Evolutionary conservation across 2,113 vertebrate genomes (phyloP).

Genomic region (Callipepla squamata): DNA sequence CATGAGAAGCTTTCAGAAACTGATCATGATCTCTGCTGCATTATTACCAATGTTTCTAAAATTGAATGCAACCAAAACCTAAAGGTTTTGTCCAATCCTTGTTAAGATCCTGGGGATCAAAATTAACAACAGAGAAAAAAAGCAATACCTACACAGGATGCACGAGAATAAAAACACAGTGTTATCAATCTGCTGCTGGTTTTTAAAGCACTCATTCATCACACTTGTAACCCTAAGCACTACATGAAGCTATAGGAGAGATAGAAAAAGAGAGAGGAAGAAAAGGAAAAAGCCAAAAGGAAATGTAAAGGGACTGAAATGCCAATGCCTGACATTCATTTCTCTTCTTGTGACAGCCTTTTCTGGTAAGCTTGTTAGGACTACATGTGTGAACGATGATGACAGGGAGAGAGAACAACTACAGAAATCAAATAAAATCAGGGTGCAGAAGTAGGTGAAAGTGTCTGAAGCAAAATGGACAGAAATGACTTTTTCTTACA

Average conservation of each 20-base stretch:
- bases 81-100: neutral
- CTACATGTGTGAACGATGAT: neutral
- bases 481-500: neutral
- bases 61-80: neutral
- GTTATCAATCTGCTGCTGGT: neutral
- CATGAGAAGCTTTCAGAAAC: neutral
- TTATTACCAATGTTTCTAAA: neutral
- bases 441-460: neutral
- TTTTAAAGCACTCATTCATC: constrained; percentile 3
- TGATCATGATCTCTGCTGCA: neutral
- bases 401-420: neutral
- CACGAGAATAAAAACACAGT: neutral
- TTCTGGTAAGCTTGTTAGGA: neutral
- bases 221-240: neutral
- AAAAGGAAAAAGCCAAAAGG: neutral
- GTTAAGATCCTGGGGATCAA: neutral
- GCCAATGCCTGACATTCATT: neutral
- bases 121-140: neutral
- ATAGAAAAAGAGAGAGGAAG: neutral
- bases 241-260: neutral
- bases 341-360: neutral
- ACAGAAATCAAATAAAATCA: neutral
- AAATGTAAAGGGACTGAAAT: neutral
- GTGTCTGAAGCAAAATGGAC: neutral
- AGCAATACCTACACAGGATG: neutral